These are phyloP conservation scores for Brachyalestes nurse DNA, from an alignment of 2,797 vertebrate genomes.

Conservation along the genomic window DNA sequence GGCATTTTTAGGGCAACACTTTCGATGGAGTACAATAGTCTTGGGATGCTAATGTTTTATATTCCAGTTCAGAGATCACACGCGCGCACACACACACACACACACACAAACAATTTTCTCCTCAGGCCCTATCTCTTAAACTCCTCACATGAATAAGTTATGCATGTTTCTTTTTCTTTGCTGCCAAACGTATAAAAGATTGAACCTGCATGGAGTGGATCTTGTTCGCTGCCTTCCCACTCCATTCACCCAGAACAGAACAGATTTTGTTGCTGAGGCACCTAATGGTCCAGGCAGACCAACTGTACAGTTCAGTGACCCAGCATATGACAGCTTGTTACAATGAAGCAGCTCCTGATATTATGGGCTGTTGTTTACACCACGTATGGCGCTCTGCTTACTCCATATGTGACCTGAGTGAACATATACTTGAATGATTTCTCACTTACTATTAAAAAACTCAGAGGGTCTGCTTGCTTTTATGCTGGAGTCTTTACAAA, in stretches of 20 bases:
- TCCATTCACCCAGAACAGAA: background rate
- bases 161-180: constrained; percentile 7
- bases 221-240: background rate
- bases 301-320: constrained; percentile 19
- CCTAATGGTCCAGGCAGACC: constrained; percentile 8
- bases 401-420: background rate
- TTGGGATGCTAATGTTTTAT: constrained; percentile 5
- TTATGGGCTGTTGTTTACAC: constrained; percentile 14
- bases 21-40: background rate
- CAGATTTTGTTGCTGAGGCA: constrained; percentile 12
- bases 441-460: background rate
- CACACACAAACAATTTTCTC: background rate
- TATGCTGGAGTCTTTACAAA: background rate
- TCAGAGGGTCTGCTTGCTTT: background rate
- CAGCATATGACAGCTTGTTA: constrained; percentile 15
- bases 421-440: background rate
- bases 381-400: background rate
- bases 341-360: background rate
- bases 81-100: background rate
- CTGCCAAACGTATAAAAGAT: constrained; percentile 8
- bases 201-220: background rate
- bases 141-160: constrained; percentile 1
- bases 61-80: background rate
- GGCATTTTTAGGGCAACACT: background rate
- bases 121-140: background rate